Evolutionary conservation across 2,888 invertebrate species (phyloP).

Genomic region (Cyclophora albipunctata): DNA sequence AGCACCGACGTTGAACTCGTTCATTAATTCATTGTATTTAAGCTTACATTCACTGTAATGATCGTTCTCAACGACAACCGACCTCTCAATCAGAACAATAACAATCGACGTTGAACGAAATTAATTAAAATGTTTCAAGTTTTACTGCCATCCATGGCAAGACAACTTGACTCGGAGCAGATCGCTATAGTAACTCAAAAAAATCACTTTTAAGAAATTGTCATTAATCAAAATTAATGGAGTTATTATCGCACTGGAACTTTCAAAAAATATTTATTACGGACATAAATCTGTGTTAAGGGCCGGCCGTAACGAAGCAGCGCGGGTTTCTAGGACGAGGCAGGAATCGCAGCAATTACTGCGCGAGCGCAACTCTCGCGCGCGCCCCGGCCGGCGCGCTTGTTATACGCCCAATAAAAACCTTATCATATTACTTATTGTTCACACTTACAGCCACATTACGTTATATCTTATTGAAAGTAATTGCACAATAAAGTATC

Average conservation of each 20-base stretch:
- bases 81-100: constrained; percentile 42
- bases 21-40: too few species aligned
- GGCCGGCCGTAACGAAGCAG: constrained; percentile 68
- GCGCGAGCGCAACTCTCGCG: constrained; percentile 2
- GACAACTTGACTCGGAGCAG: constrained; percentile 38
- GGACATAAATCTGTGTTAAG: constrained; percentile 70
- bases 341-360: constrained; percentile 43
- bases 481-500: too few species aligned
- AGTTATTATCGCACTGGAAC: constrained; percentile 73
- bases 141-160: constrained; percentile 41
- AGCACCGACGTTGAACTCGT: too few species aligned
- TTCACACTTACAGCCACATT: too few species aligned
- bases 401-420: not conserved
- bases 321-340: constrained; percentile 66
- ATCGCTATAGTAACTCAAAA: constrained; percentile 35
- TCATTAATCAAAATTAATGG: constrained; percentile 76
- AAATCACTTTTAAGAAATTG: constrained; percentile 71
- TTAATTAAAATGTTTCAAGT: constrained; percentile 59
- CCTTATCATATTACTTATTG: too few species aligned
- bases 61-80: not conserved
- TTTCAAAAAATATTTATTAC: constrained; percentile 74
- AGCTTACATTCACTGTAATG: too few species aligned
- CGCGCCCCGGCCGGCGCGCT: not conserved
- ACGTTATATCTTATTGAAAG: too few species aligned
- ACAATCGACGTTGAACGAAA: constrained; percentile 53